A percentile compares a stretch with the other conserved stretches of the same genome.
phyloP scores from a whole-genome alignment of 2,797 vertebrate genomes.

The Acanthornis magna region DNA sequence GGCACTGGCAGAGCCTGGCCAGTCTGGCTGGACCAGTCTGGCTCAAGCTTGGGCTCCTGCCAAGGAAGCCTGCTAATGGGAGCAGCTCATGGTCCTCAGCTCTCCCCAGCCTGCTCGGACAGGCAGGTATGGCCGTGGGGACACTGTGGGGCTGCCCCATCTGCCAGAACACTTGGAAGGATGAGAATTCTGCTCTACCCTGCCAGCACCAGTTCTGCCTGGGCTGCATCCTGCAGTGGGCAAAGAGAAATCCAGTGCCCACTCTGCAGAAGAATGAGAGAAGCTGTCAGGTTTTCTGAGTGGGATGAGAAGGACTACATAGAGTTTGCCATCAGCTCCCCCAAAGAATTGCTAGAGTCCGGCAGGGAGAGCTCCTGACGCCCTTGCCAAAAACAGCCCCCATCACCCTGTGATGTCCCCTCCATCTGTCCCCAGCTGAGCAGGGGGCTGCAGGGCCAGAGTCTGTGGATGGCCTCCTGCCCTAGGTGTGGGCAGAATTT shows the following conservation, averaged over 20 bases:
- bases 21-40: background rate
- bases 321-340: background rate
- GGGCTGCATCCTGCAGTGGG: background rate
- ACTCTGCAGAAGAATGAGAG: background rate
- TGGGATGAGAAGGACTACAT: background rate
- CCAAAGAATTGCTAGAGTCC: background rate
- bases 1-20: background rate
- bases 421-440: background rate
- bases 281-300: background rate
- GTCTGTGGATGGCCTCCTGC: background rate
- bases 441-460: background rate
- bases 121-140: background rate
- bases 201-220: background rate
- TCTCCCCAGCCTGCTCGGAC: background rate
- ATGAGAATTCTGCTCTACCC: background rate
- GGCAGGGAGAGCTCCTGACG: background rate
- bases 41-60: background rate
- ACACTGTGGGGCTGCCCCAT: background rate
- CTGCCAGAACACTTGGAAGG: background rate
- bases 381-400: background rate
- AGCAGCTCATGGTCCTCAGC: background rate
- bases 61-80: background rate
- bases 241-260: background rate
- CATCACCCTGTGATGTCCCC: background rate
- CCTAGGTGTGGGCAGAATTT: background rate